Base-by-base conservation (phyloP, 2,113 vertebrate species). In the Aspiorhynchus laticeps region DNA sequence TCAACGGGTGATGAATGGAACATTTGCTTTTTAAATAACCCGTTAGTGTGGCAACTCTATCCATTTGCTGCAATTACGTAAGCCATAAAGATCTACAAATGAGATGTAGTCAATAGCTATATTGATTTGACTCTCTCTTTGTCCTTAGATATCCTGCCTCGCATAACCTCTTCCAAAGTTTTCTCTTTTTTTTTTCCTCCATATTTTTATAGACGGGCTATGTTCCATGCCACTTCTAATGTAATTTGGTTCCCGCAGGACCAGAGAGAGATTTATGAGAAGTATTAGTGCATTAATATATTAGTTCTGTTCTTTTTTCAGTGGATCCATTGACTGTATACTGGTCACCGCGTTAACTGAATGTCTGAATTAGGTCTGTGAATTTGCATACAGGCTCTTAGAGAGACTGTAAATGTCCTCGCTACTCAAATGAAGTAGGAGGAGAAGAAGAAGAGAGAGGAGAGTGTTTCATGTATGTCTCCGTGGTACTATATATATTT, bases 1-100 rank as follows among this genome's bases (percentile, higher is more conserved):
- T 87, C 80, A 85, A 87, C 65, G 83, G 28, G 85, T 88, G 89
- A 89, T 89, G 84, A 89, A 90, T 90, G 85, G 73, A 85, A 85
- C 59, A 84, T 90, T 88, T 87, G 85, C 82, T 84, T 87, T 87
- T 89, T 85, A 86, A 88, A 85, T 81, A 88, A 89, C 82, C 87
- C 67, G 87, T 89, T 88, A 88, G 63, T 87, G 83, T 89, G 86
- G 89, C 88, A 89, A 87, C 77, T 86, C 80, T 80, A 24, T 86
- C 67, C 83, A 89, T 89, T 88, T 85, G 63, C 77, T 38, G 56
- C 80, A 87, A 86, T 88, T 89, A 88, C 80, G 84, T 80, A 87
- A 85, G 82, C 73, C 65, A 87, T 88, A 88, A 89, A 88, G 83
- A 88, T 87, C 65, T 80, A 80, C 77, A 71, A 86, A 87, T 87